Conservation (phyloP, 2,888 invertebrate genomes). For the Zele albiditarsus region DNA sequence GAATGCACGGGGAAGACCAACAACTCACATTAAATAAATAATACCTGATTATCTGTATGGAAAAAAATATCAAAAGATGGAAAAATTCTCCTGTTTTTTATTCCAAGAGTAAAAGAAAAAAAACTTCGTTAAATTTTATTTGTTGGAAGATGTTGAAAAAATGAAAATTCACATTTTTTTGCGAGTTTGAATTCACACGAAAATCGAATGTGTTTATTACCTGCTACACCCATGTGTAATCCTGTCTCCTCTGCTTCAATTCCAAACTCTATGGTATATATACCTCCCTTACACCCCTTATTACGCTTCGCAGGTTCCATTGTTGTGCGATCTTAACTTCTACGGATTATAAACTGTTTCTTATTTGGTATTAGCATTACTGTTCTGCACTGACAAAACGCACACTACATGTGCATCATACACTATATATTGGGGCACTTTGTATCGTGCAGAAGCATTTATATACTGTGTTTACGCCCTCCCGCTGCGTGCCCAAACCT, state of each 20-base stretch:
- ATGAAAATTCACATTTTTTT: not conserved
- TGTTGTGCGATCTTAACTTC: slow-evolving; percentile 70
- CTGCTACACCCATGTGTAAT: not conserved
- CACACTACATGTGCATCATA: slow-evolving; percentile 15
- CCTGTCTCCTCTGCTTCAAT: not conserved
- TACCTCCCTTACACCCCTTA: slow-evolving; percentile 57
- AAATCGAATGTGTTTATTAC: not conserved
- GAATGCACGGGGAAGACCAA: no score
- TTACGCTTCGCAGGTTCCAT: slow-evolving; percentile 68
- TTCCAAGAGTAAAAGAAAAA: no score
- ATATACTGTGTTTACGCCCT: slow-evolving; percentile 48
- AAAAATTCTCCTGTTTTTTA: no score
- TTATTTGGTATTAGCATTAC: slow-evolving; percentile 61
- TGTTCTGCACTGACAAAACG: slow-evolving; percentile 37
- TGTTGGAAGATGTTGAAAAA: not conserved
- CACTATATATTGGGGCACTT: slow-evolving; percentile 48
- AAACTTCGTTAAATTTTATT: not conserved
- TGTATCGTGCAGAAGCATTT: slow-evolving; percentile 46
- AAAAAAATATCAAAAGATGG: no score
- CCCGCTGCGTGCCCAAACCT: slow-evolving; percentile 59
- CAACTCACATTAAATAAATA: no score
- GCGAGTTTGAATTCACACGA: slow-evolving; percentile 20
- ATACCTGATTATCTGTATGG: no score
- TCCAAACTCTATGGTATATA: not conserved
- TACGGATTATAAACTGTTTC: slow-evolving; percentile 69